Evolutionary conservation across 2,113 vertebrate genomes (phyloP).

Genomic region (Alaudala cheleensis): DNA sequence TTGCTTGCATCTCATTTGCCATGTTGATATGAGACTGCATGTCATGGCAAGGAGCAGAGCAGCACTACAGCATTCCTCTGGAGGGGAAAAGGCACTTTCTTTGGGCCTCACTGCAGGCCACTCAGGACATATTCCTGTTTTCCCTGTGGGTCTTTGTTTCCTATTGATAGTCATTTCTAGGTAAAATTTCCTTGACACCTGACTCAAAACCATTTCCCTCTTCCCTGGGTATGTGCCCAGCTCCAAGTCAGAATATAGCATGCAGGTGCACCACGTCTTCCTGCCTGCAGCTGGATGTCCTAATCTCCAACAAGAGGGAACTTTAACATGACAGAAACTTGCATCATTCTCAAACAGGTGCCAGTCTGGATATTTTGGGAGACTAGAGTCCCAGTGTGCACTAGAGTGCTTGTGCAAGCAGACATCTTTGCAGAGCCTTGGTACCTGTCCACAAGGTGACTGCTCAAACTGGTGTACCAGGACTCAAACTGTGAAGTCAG

Average conservation of each 20-base stretch:
- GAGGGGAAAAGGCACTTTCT: background rate
- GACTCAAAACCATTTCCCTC: background rate
- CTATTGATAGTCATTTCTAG: background rate
- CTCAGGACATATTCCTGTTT: background rate
- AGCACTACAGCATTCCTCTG: accelerated
- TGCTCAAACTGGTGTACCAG: background rate
- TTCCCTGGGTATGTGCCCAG: background rate
- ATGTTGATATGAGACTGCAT: accelerated
- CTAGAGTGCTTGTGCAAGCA: background rate
- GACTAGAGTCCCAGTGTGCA: background rate
- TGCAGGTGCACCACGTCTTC: background rate
- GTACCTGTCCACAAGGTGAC: background rate
- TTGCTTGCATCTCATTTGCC: background rate
- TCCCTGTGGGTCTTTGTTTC: background rate
- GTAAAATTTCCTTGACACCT: background rate
- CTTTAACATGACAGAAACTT: background rate
- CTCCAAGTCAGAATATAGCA: background rate
- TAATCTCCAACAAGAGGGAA: background rate
- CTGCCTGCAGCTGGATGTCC: background rate
- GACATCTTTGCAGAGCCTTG: background rate
- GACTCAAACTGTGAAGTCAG: background rate
- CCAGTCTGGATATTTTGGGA: background rate
- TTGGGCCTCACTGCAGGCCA: background rate
- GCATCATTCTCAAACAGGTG: background rate
- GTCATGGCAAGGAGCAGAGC: background rate